Conservation (phyloP, 2,888 invertebrate species). For the Drosophila meridiana region DNA sequence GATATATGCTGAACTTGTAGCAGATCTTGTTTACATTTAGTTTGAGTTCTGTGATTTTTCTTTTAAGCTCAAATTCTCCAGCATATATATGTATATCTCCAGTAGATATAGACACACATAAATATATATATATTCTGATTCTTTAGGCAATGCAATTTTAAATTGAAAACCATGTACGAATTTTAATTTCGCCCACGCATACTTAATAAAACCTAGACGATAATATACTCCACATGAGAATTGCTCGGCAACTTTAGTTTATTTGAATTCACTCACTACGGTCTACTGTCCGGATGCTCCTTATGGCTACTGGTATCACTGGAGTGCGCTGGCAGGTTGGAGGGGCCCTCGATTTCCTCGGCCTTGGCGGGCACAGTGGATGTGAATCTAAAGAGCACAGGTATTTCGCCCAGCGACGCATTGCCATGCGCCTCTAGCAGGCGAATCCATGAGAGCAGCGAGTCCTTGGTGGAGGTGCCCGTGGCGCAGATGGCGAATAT, state of each 20-base stretch:
- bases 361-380: constrained; percentile 85
- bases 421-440: constrained; percentile 91
- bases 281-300: constrained; percentile 6
- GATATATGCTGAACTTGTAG: constrained; percentile 41
- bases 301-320: constrained; percentile 48
- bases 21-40: constrained; percentile 71
- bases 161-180: constrained; percentile 46
- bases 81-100: constrained; percentile 31
- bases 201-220: constrained; percentile 52
- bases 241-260: constrained; percentile 52
- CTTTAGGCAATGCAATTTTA: constrained; percentile 37
- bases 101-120: constrained; percentile 13
- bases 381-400: constrained; percentile 93
- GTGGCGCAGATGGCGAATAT: constrained; percentile 95
- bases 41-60: constrained; percentile 78
- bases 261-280: constrained; percentile 37
- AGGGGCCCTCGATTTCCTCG: constrained; percentile 69
- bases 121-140: constrained; percentile 11
- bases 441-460: constrained; percentile 96
- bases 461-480: constrained; percentile 95
- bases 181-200: constrained; percentile 32
- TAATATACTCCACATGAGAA: constrained; percentile 16
- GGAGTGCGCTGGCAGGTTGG: constrained; percentile 51
- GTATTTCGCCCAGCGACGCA: constrained; percentile 89
- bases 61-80: constrained; percentile 71